Evolutionary conservation across 2,113 vertebrate species (phyloP), one percentile per base, ranked within the genome.

Genomic region (Oncorhynchus kisutch): DNA sequence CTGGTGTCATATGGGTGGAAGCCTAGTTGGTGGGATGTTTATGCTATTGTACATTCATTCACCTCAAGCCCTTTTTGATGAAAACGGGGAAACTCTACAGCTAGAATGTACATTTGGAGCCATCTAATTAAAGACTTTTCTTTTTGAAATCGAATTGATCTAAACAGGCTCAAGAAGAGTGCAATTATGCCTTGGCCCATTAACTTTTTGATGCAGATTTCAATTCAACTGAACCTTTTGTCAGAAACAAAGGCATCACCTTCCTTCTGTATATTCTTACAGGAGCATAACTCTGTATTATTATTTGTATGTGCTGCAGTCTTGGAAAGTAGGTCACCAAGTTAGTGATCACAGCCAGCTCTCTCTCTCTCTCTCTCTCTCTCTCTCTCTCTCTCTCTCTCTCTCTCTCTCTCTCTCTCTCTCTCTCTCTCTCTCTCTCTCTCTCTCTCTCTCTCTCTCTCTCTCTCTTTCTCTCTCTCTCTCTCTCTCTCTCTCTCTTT

Each of bases 271-370:
- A 45, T 45, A 45, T 45, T 45, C 39, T 11, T 39, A 31, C 29
- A 68, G 31, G 27, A 68, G 6, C 20, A 68, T 34, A 45, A 34
- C 20, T 70, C 34, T 70, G 68, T 20, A 77, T 82, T 86, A 80
- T 86, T 83, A 74, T 86, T 85, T 72, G 72, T 73, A 76, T 81
- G 79, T 81, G 76, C 81, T 84, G 86, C 82, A 85, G 80, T 83
- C 39, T 20, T 24, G 27, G 24, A 81, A 90, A 89, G 84, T 89
- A 90, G 89, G 89, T 84, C 87, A 88, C 84, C 77, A 72, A 85
- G 82, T 85, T 77, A 81, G 77, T 81, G 83, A 90, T 90, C 86
- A 70, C 68, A 70, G 34, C 20, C 34, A 64, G 13, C 49, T 16
- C 4, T 27, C 27, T 45, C 67, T 48, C 7, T 29, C 27, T 64